A percentile compares a stretch with the other conserved stretches of the same genome.
Conservation (phyloP, 2,888 invertebrate species). For the Xestoiulus laeticollis region DNA sequence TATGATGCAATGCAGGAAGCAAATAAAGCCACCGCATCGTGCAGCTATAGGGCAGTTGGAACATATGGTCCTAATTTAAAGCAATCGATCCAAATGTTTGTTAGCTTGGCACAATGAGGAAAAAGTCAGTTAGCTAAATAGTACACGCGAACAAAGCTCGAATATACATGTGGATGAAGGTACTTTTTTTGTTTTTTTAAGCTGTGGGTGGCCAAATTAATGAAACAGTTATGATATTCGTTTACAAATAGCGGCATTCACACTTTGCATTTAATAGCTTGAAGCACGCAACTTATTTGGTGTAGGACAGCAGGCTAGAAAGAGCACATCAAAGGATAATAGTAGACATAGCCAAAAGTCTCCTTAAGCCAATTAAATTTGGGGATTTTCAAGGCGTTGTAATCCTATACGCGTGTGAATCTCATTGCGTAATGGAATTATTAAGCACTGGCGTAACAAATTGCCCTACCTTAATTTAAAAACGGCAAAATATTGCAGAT, state of each 20-base stretch:
- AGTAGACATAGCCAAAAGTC: background rate
- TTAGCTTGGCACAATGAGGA: background rate
- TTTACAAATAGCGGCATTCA: slow-evolving; percentile 26
- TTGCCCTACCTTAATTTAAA: background rate
- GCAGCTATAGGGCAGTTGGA: background rate
- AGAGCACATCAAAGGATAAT: background rate
- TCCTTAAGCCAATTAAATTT: slow-evolving; percentile 8
- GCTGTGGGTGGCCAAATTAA: slow-evolving; percentile 26
- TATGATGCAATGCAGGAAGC: slow-evolving; percentile 19
- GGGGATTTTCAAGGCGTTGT: background rate
- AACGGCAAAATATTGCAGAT: background rate
- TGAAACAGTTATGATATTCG: slow-evolving; percentile 18
- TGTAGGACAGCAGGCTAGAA: background rate
- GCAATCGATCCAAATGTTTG: background rate
- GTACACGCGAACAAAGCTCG: background rate
- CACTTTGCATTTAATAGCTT: slow-evolving; percentile 26
- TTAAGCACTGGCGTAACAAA: slow-evolving; percentile 18
- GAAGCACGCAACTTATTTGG: background rate
- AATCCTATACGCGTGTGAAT: background rate
- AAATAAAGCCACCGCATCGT: background rate
- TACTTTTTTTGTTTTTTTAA: background rate
- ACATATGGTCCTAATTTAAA: slow-evolving; percentile 12
- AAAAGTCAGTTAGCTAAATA: background rate
- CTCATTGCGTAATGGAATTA: background rate
- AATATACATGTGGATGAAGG: background rate